Evolutionary conservation across 1,140 invertebrate species (phyloP).

Genomic region (Polypedilum pembai): DNA sequence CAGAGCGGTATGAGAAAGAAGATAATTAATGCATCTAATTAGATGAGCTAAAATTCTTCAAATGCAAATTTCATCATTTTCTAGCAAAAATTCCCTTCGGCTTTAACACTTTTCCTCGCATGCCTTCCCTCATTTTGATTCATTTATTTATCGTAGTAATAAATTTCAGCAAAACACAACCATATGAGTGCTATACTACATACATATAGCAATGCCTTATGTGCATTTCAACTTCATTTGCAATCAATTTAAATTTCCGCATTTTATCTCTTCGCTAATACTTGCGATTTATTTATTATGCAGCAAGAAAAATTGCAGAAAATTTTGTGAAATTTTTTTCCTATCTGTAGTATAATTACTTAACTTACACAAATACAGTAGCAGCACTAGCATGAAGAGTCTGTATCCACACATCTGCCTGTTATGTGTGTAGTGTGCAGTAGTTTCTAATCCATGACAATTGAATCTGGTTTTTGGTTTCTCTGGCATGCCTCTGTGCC

Average conservation of each 20-base stretch:
- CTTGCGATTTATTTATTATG: background rate
- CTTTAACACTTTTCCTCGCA: too few species aligned
- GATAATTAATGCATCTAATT: too few species aligned
- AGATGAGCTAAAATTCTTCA: too few species aligned
- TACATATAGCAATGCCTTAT: too few species aligned
- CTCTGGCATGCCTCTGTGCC: background rate
- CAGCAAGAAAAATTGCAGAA: background rate
- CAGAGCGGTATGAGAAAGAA: too few species aligned
- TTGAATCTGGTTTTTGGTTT: background rate
- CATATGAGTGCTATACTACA: too few species aligned
- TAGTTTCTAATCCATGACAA: conserved; percentile 26
- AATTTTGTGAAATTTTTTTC: background rate
- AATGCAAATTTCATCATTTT: too few species aligned
- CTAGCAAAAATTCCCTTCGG: too few species aligned
- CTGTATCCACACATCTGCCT: background rate
- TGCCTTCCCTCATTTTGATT: too few species aligned
- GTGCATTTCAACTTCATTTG: conserved; percentile 15
- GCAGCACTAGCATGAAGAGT: background rate
- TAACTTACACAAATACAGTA: background rate
- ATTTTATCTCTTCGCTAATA: background rate
- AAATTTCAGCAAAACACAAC: too few species aligned
- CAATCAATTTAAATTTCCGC: conserved; percentile 1
- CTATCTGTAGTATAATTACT: conserved; percentile 15
- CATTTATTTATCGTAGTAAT: too few species aligned
- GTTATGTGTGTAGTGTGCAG: background rate